These are phyloP conservation scores for Conopomorpha cramerella DNA, from an alignment of 1,140 invertebrate species.

Conservation along the genomic window DNA sequence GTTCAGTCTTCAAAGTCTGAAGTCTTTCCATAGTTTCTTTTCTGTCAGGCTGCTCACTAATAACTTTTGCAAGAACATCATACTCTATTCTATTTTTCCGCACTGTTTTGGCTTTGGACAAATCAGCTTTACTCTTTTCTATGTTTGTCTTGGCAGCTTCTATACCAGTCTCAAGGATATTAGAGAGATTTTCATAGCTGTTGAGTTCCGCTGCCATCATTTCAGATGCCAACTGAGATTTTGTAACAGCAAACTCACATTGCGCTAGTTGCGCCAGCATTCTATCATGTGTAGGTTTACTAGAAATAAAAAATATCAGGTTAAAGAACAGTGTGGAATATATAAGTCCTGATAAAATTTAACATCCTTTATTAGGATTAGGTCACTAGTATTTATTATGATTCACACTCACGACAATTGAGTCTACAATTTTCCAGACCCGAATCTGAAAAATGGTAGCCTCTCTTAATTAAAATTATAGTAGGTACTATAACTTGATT, in stretches of 20 bases:
- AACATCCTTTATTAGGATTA: too few species aligned
- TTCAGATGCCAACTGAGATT: conserved; percentile 76
- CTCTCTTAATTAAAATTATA: neutral
- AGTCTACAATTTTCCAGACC: too few species aligned
- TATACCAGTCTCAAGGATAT: conserved; percentile 78
- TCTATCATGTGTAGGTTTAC: conserved; percentile 73
- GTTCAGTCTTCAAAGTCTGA: conserved; percentile 73
- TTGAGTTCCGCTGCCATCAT: conserved; percentile 86
- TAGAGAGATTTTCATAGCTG: conserved; percentile 80
- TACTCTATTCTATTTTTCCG: conserved; percentile 92
- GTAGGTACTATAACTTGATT: too few species aligned
- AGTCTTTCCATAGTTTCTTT: conserved; percentile 80
- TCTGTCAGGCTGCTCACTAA: conserved; percentile 87
- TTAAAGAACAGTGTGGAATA: too few species aligned
- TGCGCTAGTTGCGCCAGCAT: conserved; percentile 82
- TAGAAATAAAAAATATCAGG: conserved; percentile 15
- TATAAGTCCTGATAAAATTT: too few species aligned
- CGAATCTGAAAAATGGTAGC: too few species aligned
- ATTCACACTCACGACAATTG: too few species aligned
- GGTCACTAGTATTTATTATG: too few species aligned
- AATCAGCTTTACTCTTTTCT: conserved; percentile 72
- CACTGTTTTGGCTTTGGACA: conserved; percentile 80
- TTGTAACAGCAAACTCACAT: conserved; percentile 86
- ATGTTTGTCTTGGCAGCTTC: conserved; percentile 76
- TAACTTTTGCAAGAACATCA: conserved; percentile 88